Percentiles rank a stretch among this genome's conserved stretches.
phyloP scores from a whole-genome alignment of 2,888 invertebrate species.

The Ophion ventricosus region DNA sequence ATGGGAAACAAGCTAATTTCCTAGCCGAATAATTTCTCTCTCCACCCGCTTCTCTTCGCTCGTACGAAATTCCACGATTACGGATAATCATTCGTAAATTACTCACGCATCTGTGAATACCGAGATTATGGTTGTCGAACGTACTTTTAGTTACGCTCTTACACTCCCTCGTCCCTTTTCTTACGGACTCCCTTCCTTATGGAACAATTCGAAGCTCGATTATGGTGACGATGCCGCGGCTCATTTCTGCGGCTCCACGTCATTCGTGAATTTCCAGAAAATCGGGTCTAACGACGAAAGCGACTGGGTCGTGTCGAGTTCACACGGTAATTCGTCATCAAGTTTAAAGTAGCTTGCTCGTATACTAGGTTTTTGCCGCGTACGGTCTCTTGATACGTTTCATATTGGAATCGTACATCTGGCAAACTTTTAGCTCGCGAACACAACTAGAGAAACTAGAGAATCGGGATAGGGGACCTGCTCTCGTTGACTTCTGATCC shows the following conservation, averaged over 20 bases:
- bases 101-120: slow-evolving; percentile 79
- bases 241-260: slow-evolving; percentile 7
- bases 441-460: slow-evolving; percentile 16
- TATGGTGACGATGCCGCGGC: slow-evolving; percentile 20
- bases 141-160: slow-evolving; percentile 57
- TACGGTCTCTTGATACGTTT: neutral
- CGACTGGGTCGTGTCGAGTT: slow-evolving; percentile 13
- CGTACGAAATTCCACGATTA: slow-evolving; percentile 39
- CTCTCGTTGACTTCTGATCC: slow-evolving; percentile 45
- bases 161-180: neutral
- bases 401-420: slow-evolving; percentile 45
- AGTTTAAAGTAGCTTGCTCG: neutral
- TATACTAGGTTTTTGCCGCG: neutral
- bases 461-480: slow-evolving; percentile 2
- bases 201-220: slow-evolving; percentile 12
- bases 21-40: slow-evolving; percentile 13
- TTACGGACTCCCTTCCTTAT: neutral
- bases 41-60: slow-evolving; percentile 11
- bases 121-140: slow-evolving; percentile 70
- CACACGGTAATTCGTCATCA: slow-evolving; percentile 17
- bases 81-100: slow-evolving; percentile 80
- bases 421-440: slow-evolving; percentile 37
- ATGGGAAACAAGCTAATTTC: slow-evolving; percentile 65
- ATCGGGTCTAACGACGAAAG: neutral
- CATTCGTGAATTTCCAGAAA: slow-evolving; percentile 34